These are phyloP conservation scores for Cettia cetti DNA, from an alignment of 2,113 vertebrate genomes.

Conservation along the genomic window DNA sequence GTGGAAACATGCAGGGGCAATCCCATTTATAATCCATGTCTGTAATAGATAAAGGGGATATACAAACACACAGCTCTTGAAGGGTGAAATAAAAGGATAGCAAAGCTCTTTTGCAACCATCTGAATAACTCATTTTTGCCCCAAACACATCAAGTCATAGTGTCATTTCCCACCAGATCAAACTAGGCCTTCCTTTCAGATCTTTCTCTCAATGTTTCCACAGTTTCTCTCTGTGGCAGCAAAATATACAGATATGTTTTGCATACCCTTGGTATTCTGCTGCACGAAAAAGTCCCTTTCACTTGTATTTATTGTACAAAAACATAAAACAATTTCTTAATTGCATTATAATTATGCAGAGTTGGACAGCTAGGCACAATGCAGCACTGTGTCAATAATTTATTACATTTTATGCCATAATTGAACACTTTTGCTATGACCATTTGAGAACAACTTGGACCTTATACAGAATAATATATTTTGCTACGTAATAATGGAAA, in stretches of 20 bases:
- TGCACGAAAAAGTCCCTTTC: neutral
- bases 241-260: neutral
- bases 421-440: constrained; percentile 33
- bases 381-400: constrained; percentile 65
- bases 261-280: neutral
- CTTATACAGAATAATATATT: constrained; percentile 58
- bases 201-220: neutral
- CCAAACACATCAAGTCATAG: neutral
- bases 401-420: constrained; percentile 55
- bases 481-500: constrained; percentile 49
- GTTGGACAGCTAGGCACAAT: constrained; percentile 29
- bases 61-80: neutral
- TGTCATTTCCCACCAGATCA: neutral
- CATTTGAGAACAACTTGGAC: constrained; percentile 49
- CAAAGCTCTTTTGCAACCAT: neutral
- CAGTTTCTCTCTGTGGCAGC: neutral
- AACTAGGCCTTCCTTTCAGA: neutral
- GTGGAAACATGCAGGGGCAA: neutral
- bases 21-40: neutral
- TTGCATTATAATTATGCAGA: neutral
- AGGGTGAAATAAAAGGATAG: neutral
- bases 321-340: neutral
- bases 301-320: constrained; percentile 38
- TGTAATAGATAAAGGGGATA: neutral
- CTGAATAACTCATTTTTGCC: neutral